Evolutionary conservation across 23 tunicate species (phyloP).

Genomic region (Corella eumyota): DNA sequence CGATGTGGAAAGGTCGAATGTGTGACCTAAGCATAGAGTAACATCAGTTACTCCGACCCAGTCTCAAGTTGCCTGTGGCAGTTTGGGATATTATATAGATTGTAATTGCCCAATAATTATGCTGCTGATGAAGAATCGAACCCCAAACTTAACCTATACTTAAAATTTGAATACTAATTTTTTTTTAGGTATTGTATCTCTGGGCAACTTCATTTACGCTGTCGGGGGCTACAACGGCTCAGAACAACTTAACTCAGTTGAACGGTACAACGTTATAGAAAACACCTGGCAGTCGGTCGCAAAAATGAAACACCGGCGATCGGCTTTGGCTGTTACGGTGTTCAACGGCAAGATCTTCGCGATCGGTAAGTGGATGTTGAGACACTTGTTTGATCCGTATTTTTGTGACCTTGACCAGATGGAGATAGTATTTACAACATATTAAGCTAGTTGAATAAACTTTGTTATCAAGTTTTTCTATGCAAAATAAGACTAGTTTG

Average conservation of each 20-base stretch:
- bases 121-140: neutral
- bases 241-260: conserved; percentile 81
- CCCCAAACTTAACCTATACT: neutral
- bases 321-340: conserved; percentile 73
- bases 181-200: conserved; percentile 58
- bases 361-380: conserved; percentile 31
- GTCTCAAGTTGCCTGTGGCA: too few species aligned
- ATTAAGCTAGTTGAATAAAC: too few species aligned
- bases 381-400: too few species aligned
- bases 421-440: too few species aligned
- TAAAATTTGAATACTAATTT: neutral
- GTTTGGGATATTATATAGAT: too few species aligned
- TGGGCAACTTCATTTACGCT: conserved; percentile 75
- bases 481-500: too few species aligned
- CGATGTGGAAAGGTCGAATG: too few species aligned
- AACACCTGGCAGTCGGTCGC: conserved; percentile 69
- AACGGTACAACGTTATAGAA: conserved; percentile 59
- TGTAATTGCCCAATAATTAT: too few species aligned
- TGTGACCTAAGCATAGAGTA: too few species aligned
- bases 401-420: too few species aligned
- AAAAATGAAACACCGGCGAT: conserved; percentile 76
- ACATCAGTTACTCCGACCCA: too few species aligned
- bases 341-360: conserved; percentile 71
- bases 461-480: too few species aligned
- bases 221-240: conserved; percentile 86